Conservation (phyloP, 1,140 invertebrate species). For the Brachionus angularis region DNA sequence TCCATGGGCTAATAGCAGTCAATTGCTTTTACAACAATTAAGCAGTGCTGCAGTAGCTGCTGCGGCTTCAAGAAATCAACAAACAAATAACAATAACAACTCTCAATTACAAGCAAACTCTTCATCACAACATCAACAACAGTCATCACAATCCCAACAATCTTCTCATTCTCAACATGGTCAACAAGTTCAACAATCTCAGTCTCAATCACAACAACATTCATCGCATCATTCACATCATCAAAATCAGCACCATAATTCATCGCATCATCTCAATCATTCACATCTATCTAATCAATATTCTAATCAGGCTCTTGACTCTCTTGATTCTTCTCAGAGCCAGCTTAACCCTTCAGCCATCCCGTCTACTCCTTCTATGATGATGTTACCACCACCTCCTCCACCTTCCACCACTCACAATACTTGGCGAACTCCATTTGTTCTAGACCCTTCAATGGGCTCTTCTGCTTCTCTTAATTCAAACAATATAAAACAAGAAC, state of each 20-base stretch:
- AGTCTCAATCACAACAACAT: neutral
- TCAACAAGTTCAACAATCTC: constrained; percentile 13
- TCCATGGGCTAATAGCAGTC: constrained; percentile 7
- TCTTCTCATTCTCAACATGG: neutral
- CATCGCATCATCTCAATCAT: neutral
- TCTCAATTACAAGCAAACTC: too few relatives aligned
- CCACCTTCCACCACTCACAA: neutral
- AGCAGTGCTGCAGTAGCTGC: neutral
- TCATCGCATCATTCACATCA: neutral
- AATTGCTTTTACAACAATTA: constrained; percentile 10
- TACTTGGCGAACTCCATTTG: constrained; percentile 37
- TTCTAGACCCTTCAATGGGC: constrained; percentile 36
- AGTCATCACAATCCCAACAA: neutral
- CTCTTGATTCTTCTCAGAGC: neutral
- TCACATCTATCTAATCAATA: too few relatives aligned
- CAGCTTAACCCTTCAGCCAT: neutral
- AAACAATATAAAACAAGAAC: constrained; percentile 30
- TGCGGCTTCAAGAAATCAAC: too few relatives aligned
- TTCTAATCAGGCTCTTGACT: neutral
- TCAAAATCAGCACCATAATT: neutral
- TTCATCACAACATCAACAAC: neutral
- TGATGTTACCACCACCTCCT: constrained; percentile 1
- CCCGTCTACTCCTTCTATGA: neutral
- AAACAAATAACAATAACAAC: too few relatives aligned
- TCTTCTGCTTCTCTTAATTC: neutral